Conservation (phyloP, 2,113 vertebrate genomes). For the Onychorhynchus coronatus region DNA sequence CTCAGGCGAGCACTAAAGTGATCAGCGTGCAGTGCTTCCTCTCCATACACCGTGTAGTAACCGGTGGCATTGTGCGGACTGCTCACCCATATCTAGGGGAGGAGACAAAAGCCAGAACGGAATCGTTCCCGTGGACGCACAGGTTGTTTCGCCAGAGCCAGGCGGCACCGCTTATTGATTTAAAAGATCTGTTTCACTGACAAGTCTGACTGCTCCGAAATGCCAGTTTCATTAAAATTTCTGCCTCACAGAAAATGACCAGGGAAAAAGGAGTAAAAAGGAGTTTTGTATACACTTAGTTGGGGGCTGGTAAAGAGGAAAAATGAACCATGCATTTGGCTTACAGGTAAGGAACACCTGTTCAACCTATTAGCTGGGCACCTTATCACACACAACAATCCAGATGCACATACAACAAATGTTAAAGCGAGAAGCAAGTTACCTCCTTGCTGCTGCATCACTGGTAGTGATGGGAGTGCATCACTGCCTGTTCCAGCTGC, state of each 20-base stretch:
- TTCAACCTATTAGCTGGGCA: not conserved
- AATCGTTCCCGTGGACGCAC: not conserved
- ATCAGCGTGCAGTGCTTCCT: conserved; percentile 91
- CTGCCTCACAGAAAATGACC: not conserved
- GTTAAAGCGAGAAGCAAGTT: not conserved
- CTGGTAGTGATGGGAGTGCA: not conserved
- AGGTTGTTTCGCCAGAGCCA: not conserved
- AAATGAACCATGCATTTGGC: not conserved
- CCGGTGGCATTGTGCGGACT: conserved; percentile 93
- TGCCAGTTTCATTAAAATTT: not conserved
- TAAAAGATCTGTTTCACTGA: not conserved
- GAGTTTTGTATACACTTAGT: not conserved
- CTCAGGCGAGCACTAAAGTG: conserved; percentile 93
- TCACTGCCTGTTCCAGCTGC: not conserved
- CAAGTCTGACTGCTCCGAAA: not conserved
- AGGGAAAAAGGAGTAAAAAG: not conserved
- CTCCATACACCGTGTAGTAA: conserved; percentile 93
- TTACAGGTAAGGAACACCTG: not conserved
- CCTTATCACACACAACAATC: not conserved
- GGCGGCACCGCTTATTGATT: not conserved
- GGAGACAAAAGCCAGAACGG: not conserved
- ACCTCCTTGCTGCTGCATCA: not conserved
- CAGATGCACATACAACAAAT: not conserved
- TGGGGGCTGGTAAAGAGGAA: not conserved
- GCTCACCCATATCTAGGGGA: conserved; percentile 91